Conservation (phyloP, 2,797 vertebrate species). For the Jordanella pulchra region DNA sequence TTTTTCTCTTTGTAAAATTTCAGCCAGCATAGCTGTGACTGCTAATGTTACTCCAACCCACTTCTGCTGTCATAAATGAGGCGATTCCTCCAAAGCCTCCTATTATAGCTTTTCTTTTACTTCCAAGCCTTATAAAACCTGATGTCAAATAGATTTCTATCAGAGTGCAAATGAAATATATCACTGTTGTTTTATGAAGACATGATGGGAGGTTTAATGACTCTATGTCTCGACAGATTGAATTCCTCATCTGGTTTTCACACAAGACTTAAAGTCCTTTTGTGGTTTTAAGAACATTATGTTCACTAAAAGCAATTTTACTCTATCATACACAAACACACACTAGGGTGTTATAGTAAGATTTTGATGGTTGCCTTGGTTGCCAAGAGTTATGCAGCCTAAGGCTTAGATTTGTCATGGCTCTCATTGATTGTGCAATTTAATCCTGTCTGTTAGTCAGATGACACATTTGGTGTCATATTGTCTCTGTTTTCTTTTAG, state of each 20-base stretch:
- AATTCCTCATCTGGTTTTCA: background rate
- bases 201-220: background rate
- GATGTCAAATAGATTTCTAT: slow-evolving; percentile 17
- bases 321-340: background rate
- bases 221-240: background rate
- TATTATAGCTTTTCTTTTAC: slow-evolving; percentile 10
- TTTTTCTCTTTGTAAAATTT: slow-evolving; percentile 1
- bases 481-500: background rate
- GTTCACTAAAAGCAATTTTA: background rate
- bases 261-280: background rate
- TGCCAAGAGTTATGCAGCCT: slow-evolving; percentile 28
- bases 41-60: background rate
- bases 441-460: slow-evolving; percentile 44
- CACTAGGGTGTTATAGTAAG: background rate
- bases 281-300: slow-evolving; percentile 3
- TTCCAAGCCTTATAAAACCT: slow-evolving; percentile 9
- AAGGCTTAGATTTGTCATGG: slow-evolving; percentile 29
- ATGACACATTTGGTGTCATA: slow-evolving; percentile 3
- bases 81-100: slow-evolving; percentile 7
- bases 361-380: slow-evolving; percentile 19
- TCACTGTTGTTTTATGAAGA: slow-evolving; percentile 3
- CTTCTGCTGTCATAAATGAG: slow-evolving; percentile 23
- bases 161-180: slow-evolving; percentile 13
- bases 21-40: background rate
- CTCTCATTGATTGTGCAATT: slow-evolving; percentile 33